Conservation (phyloP, 2,888 invertebrate genomes). For the Melieria crassipennis region DNA sequence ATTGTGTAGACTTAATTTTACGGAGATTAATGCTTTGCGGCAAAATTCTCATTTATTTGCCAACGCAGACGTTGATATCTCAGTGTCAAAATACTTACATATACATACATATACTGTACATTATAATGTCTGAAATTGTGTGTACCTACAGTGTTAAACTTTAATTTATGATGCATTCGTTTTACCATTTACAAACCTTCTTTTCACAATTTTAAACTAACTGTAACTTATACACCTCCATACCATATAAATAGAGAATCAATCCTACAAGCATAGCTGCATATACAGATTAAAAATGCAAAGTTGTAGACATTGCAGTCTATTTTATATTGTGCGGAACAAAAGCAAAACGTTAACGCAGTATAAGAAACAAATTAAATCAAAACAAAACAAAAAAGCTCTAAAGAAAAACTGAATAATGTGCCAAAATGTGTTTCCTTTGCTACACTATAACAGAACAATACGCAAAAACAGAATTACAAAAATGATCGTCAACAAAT, state of each 20-base stretch:
- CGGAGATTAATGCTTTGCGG: too few species aligned
- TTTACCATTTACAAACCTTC: too few species aligned
- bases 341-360: neutral
- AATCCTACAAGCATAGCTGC: too few species aligned
- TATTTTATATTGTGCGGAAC: neutral
- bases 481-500: slow-evolving; percentile 7
- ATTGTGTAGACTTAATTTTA: too few species aligned
- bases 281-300: too few species aligned
- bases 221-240: too few species aligned
- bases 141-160: neutral
- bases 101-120: slow-evolving; percentile 34
- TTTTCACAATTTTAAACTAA: too few species aligned
- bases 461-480: neutral
- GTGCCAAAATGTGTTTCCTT: slow-evolving; percentile 57
- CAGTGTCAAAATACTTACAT: too few species aligned
- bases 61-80: too few species aligned
- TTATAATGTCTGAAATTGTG: slow-evolving; percentile 3
- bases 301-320: too few species aligned
- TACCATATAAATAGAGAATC: too few species aligned
- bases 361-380: slow-evolving; percentile 7
- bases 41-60: neutral
- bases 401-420: slow-evolving; percentile 38
- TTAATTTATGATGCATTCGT: too few species aligned
- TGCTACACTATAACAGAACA: slow-evolving; percentile 37
- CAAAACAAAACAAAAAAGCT: slow-evolving; percentile 7